Conservation (phyloP, 1,140 invertebrate species). For the Schlechtendalia chinensis region DNA sequence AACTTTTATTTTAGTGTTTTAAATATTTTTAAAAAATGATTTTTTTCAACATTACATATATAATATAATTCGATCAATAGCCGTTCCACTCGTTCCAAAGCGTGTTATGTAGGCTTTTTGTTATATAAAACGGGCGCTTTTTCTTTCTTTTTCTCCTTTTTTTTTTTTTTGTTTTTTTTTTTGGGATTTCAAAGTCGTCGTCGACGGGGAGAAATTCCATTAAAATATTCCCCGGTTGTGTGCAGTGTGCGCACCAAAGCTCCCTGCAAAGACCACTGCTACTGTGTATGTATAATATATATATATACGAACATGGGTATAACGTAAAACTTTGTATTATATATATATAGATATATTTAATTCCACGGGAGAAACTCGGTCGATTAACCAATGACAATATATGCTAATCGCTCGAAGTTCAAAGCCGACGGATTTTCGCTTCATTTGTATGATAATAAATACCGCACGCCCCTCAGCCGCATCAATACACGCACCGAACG, state of each 20-base stretch:
- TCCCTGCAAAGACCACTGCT: too few species aligned
- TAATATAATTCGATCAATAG: background rate
- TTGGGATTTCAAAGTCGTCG: slow-evolving; percentile 10
- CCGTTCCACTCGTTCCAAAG: background rate
- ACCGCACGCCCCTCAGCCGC: too few species aligned
- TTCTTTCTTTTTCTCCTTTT: background rate
- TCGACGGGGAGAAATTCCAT: background rate
- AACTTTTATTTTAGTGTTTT: too few species aligned
- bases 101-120: too few species aligned
- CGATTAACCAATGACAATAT: slow-evolving; percentile 37
- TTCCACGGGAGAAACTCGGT: background rate
- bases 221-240: slow-evolving; percentile 13
- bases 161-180: background rate
- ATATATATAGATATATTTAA: background rate
- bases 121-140: background rate
- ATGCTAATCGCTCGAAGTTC: slow-evolving; percentile 13
- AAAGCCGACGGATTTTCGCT: background rate
- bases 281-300: background rate
- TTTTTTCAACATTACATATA: too few species aligned
- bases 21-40: too few species aligned
- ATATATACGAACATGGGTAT: background rate
- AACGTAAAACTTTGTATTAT: slow-evolving; percentile 12
- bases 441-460: slow-evolving; percentile 22
- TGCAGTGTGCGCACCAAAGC: background rate
- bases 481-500: background rate